Base-by-base conservation (phyloP, 2,888 invertebrate genomes). In the Cheilosia impressa region DNA sequence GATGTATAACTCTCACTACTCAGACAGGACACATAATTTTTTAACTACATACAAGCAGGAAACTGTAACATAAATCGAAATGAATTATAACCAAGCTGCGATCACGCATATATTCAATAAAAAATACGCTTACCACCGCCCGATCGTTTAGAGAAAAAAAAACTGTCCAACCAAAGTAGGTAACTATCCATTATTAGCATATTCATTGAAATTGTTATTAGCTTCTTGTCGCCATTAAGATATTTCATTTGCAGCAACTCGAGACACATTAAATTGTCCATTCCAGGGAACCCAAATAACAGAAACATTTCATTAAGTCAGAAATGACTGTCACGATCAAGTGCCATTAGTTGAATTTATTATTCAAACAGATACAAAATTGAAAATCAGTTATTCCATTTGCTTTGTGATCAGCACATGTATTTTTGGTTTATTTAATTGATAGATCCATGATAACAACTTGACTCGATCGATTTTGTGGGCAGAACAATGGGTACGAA, bases 141-240 rank as follows among this genome's bases (percentile, higher is more conserved):
- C 3, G 10, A 38, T 2, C 38, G 13, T 1, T 38, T 4, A 10
- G 13, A 4, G 4, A 38, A 38, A 38, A 38, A 38, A 38, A 47
- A 22, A 63, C 6, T 19, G 31, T n/a, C 15, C 47, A 22, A 17
- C 17, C 41, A 72, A 41, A 31, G 19, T 53, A 41, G 27, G 27
- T 1, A 52, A 22, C 19, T 43, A 43, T 53, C 19, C 31, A 62
- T n/a, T 43, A 41, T 76, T 55, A 19, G 13, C 47, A 57, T 57
- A 75, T 75, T 57, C 47, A 75, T 65, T 57, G 34, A 53, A 27
- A 60, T 38, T 45, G 47, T 27, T 45, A 63, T 34, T 31, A 15
- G 43, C 52, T 53, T 58, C 45, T 69, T 75, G 76, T 69, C 62
- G n/a, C 53, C 65, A 66, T 75, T 57, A 66, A 65, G 53, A 43